These are phyloP conservation scores for Zosterops japonicus DNA, from an alignment of 2,113 vertebrate species.

Conservation along the genomic window DNA sequence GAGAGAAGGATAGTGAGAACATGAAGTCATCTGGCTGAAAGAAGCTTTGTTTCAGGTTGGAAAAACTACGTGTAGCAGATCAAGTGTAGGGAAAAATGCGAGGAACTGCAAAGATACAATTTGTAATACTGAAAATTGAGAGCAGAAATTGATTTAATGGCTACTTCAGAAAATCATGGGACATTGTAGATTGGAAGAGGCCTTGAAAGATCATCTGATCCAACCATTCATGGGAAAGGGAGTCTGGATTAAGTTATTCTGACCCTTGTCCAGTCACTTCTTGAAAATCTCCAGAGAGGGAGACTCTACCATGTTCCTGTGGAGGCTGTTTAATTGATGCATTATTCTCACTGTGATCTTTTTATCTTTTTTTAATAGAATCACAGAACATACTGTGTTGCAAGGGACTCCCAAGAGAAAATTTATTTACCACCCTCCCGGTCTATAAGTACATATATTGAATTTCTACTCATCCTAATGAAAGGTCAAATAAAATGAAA, in stretches of 20 bases:
- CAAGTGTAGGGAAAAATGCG: not conserved
- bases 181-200: not conserved
- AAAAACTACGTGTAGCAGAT: not conserved
- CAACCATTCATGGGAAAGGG: not conserved
- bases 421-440: not conserved
- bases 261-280: not conserved
- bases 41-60: not conserved
- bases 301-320: rapidly evolving
- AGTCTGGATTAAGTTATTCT: not conserved
- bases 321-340: not conserved
- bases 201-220: not conserved
- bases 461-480: not conserved
- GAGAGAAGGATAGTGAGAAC: not conserved
- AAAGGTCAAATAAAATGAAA: not conserved
- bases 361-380: not conserved
- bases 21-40: not conserved
- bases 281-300: not conserved
- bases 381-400: not conserved
- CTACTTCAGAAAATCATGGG: not conserved
- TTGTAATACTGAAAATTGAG: not conserved
- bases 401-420: not conserved
- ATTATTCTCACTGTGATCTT: not conserved
- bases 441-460: not conserved
- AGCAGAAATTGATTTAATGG: not conserved
- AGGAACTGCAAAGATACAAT: not conserved